phyloP scores from a whole-genome alignment of 2,113 vertebrate genomes.

The cat (Felis catus) region DNA sequence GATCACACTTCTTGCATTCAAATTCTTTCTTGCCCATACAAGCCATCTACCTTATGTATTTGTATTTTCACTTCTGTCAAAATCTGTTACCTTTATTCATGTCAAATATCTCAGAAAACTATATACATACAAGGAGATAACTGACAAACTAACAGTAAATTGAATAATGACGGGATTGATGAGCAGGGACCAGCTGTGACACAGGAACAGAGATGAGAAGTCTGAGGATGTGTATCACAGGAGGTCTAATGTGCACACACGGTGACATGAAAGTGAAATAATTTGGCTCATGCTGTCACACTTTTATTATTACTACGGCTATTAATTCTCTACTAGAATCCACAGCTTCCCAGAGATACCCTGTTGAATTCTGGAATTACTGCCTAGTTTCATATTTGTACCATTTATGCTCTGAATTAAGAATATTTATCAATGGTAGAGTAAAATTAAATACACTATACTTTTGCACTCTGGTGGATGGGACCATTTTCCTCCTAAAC shows the following conservation, averaged over 20 bases:
- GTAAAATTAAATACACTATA: conserved; percentile 16
- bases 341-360: not conserved
- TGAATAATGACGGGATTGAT: not conserved
- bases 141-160: rapidly evolving
- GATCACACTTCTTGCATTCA: not conserved
- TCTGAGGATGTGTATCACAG: not conserved
- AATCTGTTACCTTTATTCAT: not conserved
- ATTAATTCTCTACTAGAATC: not conserved
- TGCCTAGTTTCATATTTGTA: not conserved
- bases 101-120: not conserved
- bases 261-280: not conserved
- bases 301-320: not conserved
- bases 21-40: not conserved
- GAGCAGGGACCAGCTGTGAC: rapidly evolving
- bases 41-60: not conserved
- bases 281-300: not conserved
- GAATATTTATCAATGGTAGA: not conserved
- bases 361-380: not conserved
- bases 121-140: not conserved
- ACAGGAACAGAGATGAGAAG: not conserved
- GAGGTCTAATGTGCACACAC: not conserved
- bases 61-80: not conserved
- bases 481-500: conserved; percentile 61
- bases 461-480: conserved; percentile 57
- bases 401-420: not conserved